Evolutionary conservation across 2,888 invertebrate species (phyloP).

Genomic region (Hypena proboscidalis): DNA sequence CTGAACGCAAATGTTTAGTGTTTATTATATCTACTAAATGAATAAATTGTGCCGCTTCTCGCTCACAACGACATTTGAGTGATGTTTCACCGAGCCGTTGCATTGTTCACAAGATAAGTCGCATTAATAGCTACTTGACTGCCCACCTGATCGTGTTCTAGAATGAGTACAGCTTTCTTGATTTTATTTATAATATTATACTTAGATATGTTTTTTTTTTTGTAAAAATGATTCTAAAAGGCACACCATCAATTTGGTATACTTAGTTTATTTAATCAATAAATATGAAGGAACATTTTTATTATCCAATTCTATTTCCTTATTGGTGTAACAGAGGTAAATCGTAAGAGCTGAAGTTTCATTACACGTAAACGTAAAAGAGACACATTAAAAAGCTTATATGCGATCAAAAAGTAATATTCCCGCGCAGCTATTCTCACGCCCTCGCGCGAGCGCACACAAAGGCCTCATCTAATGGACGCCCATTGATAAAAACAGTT

Average conservation of each 20-base stretch:
- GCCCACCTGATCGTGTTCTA: slow-evolving; percentile 56
- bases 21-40: slow-evolving; percentile 39
- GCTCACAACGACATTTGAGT: slow-evolving; percentile 57
- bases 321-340: slow-evolving; percentile 8
- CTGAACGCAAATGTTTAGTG: slow-evolving; percentile 37
- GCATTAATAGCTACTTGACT: slow-evolving; percentile 67
- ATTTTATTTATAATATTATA: too few species aligned
- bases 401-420: slow-evolving; percentile 54
- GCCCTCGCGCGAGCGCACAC: slow-evolving; percentile 52
- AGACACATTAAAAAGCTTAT: slow-evolving; percentile 42
- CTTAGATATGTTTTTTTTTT: too few species aligned
- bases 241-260: too few species aligned
- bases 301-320: background rate
- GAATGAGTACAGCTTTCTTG: too few species aligned
- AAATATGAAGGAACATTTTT: background rate
- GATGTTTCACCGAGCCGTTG: slow-evolving; percentile 57
- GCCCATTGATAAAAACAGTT: slow-evolving; percentile 66
- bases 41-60: slow-evolving; percentile 38
- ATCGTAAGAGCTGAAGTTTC: slow-evolving; percentile 14
- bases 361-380: slow-evolving; percentile 20
- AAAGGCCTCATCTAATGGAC: slow-evolving; percentile 57
- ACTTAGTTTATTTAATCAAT: too few species aligned
- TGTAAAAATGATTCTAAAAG: too few species aligned
- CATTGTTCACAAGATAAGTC: slow-evolving; percentile 74
- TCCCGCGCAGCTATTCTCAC: slow-evolving; percentile 49